Conservation (phyloP, 2,113 vertebrate species). For the Pseudonaja textilis region DNA sequence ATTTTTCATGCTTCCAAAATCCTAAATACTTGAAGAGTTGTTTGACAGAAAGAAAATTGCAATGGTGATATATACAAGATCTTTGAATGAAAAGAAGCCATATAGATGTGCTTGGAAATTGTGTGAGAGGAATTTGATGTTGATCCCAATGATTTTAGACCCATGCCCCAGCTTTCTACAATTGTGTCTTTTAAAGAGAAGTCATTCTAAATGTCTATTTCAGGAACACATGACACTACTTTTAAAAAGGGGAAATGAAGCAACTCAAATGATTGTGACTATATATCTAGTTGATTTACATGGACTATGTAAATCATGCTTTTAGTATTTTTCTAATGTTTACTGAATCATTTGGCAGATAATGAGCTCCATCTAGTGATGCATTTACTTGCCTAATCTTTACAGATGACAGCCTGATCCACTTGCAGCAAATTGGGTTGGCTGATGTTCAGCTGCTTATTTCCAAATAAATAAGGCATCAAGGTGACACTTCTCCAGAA, state of each 20-base stretch:
- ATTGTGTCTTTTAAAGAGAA: not conserved
- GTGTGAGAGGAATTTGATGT: not conserved
- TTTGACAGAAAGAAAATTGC: not conserved
- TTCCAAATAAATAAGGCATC: not conserved
- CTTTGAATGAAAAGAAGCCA: not conserved
- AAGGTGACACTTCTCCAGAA: not conserved
- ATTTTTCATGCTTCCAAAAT: not conserved
- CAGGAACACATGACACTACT: constrained; percentile 22
- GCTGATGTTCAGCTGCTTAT: not conserved
- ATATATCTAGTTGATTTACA: constrained; percentile 25
- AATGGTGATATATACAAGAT: not conserved
- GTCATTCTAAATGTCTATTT: constrained; percentile 23
- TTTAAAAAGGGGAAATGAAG: constrained; percentile 12
- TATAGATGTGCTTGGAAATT: not conserved
- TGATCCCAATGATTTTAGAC: not conserved
- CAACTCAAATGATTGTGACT: constrained; percentile 27
- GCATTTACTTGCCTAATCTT: fast-evolving
- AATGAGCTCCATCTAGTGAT: constrained; percentile 62
- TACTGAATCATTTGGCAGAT: not conserved
- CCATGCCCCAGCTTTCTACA: not conserved
- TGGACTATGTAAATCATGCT: not conserved
- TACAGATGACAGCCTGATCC: fast-evolving
- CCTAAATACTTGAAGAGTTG: not conserved
- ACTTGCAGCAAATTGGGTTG: not conserved
- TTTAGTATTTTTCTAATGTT: fast-evolving